Base-by-base conservation (phyloP, 2,113 vertebrate genomes). In the Plecturocebus donacophilus region DNA sequence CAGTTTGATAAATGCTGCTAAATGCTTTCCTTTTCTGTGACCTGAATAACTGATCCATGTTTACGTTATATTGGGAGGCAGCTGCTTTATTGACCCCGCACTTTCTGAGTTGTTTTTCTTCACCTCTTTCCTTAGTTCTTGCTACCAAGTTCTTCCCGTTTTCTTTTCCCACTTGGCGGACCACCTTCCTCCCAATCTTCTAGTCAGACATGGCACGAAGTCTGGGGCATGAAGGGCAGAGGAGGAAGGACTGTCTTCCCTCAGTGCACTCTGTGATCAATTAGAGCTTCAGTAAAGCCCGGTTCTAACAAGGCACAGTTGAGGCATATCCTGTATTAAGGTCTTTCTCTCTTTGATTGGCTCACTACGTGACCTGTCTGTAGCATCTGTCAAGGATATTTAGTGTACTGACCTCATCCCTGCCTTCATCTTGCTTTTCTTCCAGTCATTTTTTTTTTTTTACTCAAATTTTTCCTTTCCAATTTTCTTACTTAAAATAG, bases 401-500 rank as follows among this genome's bases (percentile, higher is more conserved):
- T 75, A 75, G 23, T 66, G 27, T 23, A 7, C 5, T 82, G 38
- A n/a, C 42, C 35, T 84, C 52, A 49, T 58, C 32, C 56, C 64
- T 91, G 25, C 16, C 45, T 73, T 93, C 13, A 9, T 49, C 32
- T 87, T 84, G 35, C 27, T 90, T 66, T 96, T 73, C 66, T 52
- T 61, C 81, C 0, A 75, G 32, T 49, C 38, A 45, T 25, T 42
- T 52, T 35, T 52, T 35, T 52, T 82, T n/a, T 77, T 30, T 77
- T 52, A 56, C 32, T 92, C n/a, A 38, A n/a, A 87, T 66, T 90
- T 96, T 38, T 25, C 38, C 56, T 75, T 91, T 94, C 27, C 23
- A 91, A 40, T 66, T 96, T 86, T 77, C 52, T 47, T 47, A 47
- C 61, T 68, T 85, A 49, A 91, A 93, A 77, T 96, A 73, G 61